phyloP scores from a whole-genome alignment of 2,888 invertebrate species.

The Thymelicus acteon region DNA sequence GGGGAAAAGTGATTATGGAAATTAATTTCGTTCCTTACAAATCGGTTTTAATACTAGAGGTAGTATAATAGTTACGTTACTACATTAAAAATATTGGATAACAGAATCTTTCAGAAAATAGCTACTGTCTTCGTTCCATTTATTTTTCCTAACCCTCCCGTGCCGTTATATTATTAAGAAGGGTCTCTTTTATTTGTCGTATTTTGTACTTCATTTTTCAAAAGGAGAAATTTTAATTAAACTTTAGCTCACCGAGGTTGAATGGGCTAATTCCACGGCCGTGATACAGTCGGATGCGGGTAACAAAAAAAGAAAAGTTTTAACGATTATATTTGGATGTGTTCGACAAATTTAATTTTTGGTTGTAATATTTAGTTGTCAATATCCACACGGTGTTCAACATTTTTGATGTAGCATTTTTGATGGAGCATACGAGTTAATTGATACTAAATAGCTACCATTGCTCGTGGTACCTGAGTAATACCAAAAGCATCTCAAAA shows the following conservation, averaged over 20 bases:
- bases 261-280: conserved; percentile 15
- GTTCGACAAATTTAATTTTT: conserved; percentile 3
- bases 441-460: no score
- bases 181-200: conserved; percentile 11
- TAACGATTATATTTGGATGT: conserved; percentile 9
- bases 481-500: no score
- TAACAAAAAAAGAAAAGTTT: not conserved
- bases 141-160: not conserved
- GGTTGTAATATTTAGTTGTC: not conserved
- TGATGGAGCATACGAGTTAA: no score
- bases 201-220: conserved; percentile 17
- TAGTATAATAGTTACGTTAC: not conserved
- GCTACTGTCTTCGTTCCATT: not conserved
- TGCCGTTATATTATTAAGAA: conserved; percentile 5
- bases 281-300: conserved; percentile 8
- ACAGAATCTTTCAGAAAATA: not conserved
- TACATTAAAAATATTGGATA: not conserved
- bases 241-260: conserved; percentile 12
- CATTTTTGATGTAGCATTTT: no score
- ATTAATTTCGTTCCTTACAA: no score
- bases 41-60: not conserved
- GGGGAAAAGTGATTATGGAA: no score
- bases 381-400: no score
- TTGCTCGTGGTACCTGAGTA: no score
- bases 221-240: conserved; percentile 20